Percentiles rank a stretch among this genome's conserved stretches.
phyloP scores from a whole-genome alignment of 53 echinoderm and acorn worm genomes.

The Astropecten irregularis region DNA sequence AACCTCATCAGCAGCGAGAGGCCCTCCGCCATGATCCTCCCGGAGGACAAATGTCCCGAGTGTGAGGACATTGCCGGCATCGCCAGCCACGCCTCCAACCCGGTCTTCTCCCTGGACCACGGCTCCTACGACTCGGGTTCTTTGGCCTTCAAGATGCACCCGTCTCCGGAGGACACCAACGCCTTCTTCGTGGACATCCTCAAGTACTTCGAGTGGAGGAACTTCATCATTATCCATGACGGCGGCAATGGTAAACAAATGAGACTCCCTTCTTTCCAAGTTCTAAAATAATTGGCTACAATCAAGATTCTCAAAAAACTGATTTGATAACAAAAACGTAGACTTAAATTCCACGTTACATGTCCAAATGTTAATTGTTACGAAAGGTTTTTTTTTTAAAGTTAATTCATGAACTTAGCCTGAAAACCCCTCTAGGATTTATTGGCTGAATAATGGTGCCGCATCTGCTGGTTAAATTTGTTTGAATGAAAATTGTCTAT shows the following conservation, averaged over 20 bases:
- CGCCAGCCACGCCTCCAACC: constrained; percentile 89
- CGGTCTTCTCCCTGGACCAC: constrained; percentile 81
- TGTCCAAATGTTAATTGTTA: too few species aligned
- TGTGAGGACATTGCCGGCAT: constrained; percentile 92
- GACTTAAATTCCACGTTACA: too few species aligned
- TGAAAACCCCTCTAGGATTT: too few species aligned
- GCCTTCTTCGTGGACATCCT: constrained; percentile 82
- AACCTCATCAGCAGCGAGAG: constrained; percentile 76
- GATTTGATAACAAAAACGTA: too few species aligned
- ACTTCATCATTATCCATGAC: constrained; percentile 90
- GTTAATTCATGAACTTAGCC: too few species aligned
- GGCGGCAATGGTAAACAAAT: constrained; percentile 83
- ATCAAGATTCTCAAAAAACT: too few species aligned
- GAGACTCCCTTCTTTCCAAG: too few species aligned
- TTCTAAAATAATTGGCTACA: too few species aligned
- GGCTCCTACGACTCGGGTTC: constrained; percentile 80
- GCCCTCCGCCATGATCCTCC: constrained; percentile 80
- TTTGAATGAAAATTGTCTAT: too few species aligned
- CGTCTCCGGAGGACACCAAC: constrained; percentile 86
- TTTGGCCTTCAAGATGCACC: constrained; percentile 94
- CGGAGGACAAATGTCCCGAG: constrained; percentile 80
- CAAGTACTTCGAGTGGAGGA: constrained; percentile 84
- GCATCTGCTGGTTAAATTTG: too few species aligned
- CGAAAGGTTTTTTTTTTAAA: too few species aligned
- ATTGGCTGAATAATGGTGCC: too few species aligned